A percentile compares a stretch with the other conserved stretches of the same genome.
Conservation (phyloP, 2,113 vertebrate species). For the Gobiocypris rarus region DNA sequence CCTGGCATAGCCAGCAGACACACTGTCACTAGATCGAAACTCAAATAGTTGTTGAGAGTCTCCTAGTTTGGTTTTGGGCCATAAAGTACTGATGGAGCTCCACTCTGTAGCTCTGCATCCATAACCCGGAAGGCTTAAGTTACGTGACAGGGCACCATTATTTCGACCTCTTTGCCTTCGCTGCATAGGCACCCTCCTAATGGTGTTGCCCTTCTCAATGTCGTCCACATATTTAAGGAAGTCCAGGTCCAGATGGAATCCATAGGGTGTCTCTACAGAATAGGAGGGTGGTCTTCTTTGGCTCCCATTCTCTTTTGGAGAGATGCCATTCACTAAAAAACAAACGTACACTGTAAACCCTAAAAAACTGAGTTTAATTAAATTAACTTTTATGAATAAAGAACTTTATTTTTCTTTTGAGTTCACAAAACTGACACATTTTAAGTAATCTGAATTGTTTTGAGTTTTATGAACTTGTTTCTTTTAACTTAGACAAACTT, state of each 20-base stretch:
- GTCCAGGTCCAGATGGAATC: slow-evolving; percentile 92
- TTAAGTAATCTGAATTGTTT: too few species aligned
- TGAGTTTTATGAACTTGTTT: too few species aligned
- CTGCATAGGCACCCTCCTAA: slow-evolving; percentile 89
- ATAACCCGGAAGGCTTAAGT: slow-evolving; percentile 86
- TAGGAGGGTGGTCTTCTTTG: slow-evolving; percentile 82
- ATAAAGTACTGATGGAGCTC: slow-evolving; percentile 75
- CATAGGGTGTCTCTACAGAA: slow-evolving; percentile 93
- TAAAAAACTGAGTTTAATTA: too few species aligned
- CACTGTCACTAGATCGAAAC: slow-evolving; percentile 52
- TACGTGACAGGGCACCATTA: slow-evolving; percentile 88
- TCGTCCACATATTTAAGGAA: slow-evolving; percentile 98
- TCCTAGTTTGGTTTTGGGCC: slow-evolving; percentile 68
- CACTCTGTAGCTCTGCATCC: slow-evolving; percentile 76
- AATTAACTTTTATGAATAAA: too few species aligned
- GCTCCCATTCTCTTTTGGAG: slow-evolving; percentile 76
- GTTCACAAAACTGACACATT: too few species aligned
- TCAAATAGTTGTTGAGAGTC: slow-evolving; percentile 69
- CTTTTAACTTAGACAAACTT: too few species aligned
- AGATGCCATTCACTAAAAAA: slow-evolving; percentile 73
- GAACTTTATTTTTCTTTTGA: too few species aligned
- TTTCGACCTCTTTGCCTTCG: slow-evolving; percentile 84
- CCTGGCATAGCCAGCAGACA: slow-evolving; percentile 45
- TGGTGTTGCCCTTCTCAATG: slow-evolving; percentile 97
- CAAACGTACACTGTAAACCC: neutral